Evolutionary conservation across 2,113 vertebrate genomes (phyloP), one percentile per base, ranked within the genome.

Genomic region (Artemisiospiza belli): DNA sequence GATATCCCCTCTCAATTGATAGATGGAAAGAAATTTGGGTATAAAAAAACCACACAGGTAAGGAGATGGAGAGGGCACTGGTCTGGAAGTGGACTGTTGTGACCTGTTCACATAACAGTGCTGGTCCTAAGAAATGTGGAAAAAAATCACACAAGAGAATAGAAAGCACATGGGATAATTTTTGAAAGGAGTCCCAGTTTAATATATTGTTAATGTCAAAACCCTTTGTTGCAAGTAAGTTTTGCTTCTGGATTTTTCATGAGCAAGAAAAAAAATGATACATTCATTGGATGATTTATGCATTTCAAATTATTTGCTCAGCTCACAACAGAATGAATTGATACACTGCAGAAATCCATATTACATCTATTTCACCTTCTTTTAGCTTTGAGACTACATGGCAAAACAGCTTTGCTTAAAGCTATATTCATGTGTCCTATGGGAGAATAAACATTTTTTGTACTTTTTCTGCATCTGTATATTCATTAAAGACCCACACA

Each of bases 401-500:
- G 93, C 85, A 96, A 97, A 89, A 83, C 77, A 73, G 67, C 92
- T 97, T 96, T 95, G 87, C 95, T 87, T 94, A 94, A 93, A 98
- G 95, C 91, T 92, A 93, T 97, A 98, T 97, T 98, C 96, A 96
- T 97, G 96, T 94, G 37, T 98, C 97, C 97, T 96, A 63, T 66
- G 94, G 94, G 87, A 97, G 79, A 95, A 97, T 95, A 97, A 21
- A 21, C 43, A 5, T 49, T 73, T 81, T 86, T 90, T 94, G 57
- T 95, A 96, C 87, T 89, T 96, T 95, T 97, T 97, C 97, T 97
- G 94, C 93, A 96, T 97, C 82, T 97, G 64, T 96, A 92, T 97
- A 94, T 97, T 98, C 90, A 96, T 98, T 98, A 97, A 97, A 83
- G 57, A 97, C 85, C 95, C 86, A 83, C 25, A 76, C 35, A 58